Base-by-base conservation (phyloP, 2,113 vertebrate genomes). In the Dipodomys merriami region DNA sequence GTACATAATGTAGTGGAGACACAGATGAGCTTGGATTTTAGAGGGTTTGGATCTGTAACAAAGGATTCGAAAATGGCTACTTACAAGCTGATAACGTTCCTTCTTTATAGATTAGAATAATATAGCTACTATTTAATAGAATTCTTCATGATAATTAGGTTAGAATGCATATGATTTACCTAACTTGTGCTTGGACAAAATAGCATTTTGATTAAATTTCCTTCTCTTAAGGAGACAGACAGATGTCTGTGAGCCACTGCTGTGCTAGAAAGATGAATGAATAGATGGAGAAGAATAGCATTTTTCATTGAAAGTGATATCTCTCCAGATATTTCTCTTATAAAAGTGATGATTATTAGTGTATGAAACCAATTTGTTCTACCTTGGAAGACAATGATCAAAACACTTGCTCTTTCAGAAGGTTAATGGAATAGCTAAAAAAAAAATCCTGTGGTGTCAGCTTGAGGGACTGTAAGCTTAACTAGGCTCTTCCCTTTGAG, bases 11-110 rank as follows among this genome's bases (percentile, higher is more conserved):
- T 73, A 39, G 57, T 85, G 22, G 62, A 39, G 44, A 72, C 29
- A 57, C 12, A 82, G 62, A 44, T 77, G n/a, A 22, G 20, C 49
- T 96, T 90, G 82, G 22, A 57, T 81, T 62, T 16, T 80, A 60
- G 57, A 49, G 6, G 8, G 33, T 95, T 86, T 95, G 9, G 64
- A 90, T 93, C 86, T 68, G 5, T 94, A 72, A 87, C 72, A 74
- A 81, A 86, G 49, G 22, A 49, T 44, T 82, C 57, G n/a, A 65
- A 87, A 93, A 88, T 33, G 74, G 27, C 46, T 60, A 79, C 49
- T 78, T 88, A 13, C 5, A 78, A 90, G 46, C 53, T 69, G 35
- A 91, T 80, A 57, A 29, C 91, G 22, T 25, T 44, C 30, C 76
- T 82, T 68, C 25, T 71, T 83, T 83, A 33, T 67, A 60, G 76